A percentile compares a stretch with the other conserved stretches of the same genome.
phyloP scores from a whole-genome alignment of 1,140 invertebrate genomes.

The Probaryconus sp. region DNA sequence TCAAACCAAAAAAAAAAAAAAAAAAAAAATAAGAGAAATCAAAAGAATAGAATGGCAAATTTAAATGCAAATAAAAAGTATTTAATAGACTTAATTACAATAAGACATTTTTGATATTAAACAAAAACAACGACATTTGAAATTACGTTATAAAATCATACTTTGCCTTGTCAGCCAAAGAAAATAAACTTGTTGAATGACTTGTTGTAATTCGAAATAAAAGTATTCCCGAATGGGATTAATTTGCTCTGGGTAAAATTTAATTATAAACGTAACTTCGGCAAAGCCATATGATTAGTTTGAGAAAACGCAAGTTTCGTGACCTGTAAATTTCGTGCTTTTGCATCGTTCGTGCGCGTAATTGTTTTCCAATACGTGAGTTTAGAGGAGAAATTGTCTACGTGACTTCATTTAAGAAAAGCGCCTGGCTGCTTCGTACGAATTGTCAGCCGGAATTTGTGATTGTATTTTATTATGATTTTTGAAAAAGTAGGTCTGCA shows the following conservation, averaged over 20 bases:
- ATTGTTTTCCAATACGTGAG: slow-evolving; percentile 56
- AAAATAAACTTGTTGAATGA: slow-evolving; percentile 47
- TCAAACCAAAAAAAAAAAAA: too few species aligned
- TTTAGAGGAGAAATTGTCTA: slow-evolving; percentile 52
- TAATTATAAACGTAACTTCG: slow-evolving; percentile 19
- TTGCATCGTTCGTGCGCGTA: slow-evolving; percentile 46
- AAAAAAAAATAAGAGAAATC: too few species aligned
- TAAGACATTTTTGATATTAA: too few species aligned
- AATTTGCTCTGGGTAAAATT: slow-evolving; percentile 26
- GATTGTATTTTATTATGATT: slow-evolving; percentile 38
- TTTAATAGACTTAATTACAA: too few species aligned
- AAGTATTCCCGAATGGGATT: slow-evolving; percentile 12
- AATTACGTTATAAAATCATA: too few species aligned
- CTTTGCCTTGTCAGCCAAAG: too few species aligned
- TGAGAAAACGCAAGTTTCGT: slow-evolving; percentile 32
- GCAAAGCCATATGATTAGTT: slow-evolving; percentile 1
- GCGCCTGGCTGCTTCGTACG: slow-evolving; percentile 10
- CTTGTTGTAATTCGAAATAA: neutral
- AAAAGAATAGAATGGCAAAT: too few species aligned
- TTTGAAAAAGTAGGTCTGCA: slow-evolving; percentile 21
- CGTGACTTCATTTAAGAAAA: slow-evolving; percentile 48
- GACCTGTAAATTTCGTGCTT: slow-evolving; percentile 44
- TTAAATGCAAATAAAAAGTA: too few species aligned
- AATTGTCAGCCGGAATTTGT: slow-evolving; percentile 1
- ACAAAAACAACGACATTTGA: too few species aligned